Base-by-base conservation (phyloP, 2,113 vertebrate species). In the Aldabrachelys gigantea region DNA sequence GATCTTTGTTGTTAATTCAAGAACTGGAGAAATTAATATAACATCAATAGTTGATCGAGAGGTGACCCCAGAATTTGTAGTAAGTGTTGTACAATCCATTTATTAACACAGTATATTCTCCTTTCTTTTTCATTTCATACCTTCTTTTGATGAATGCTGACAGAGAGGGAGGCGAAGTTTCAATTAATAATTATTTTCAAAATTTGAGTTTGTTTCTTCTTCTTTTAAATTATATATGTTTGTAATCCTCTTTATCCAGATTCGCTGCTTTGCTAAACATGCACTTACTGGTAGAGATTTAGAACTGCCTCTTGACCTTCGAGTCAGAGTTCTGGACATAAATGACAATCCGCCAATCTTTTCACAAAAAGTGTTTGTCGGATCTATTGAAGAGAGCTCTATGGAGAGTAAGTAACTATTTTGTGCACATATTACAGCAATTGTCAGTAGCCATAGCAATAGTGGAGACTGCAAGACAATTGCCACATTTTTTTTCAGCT, bases 21-120 rank as follows among this genome's bases (percentile, higher is more conserved):
- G 56, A 6, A 98, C 95, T 1, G 99, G 99, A 76, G 97, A 96
- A 78, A 98, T 99, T 87, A 99, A 95, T 91, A 98, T 99, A 94
- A 98, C 97, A 24, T 97, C 97, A 5, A 98, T 98, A 93, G 98
- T 99, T 87, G 99, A 99, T 92, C 97, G 99, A 94, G 99, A 99
- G 97, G 10, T 96, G 78, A 98, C 97, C 2, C 97, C 98, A 54
- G 96, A 98, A 38, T 98, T 99, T 96, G 62, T 98, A 96, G 98
- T 98, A 97, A 98, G 98, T 97, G 87, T 1, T 89, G 10, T 7
- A 22, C 54, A 90, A 78, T 81, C 85, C 19, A 82, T 53, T 79
- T 87, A 24, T 14, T 41, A 47, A 5, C 53, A n/a, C 27, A 79
- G 14, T 62, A 57, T 84, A 85, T 75, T 31, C 14, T 35, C 25